phyloP scores from a whole-genome alignment of 2,797 vertebrate genomes.

The Acanthornis magna region DNA sequence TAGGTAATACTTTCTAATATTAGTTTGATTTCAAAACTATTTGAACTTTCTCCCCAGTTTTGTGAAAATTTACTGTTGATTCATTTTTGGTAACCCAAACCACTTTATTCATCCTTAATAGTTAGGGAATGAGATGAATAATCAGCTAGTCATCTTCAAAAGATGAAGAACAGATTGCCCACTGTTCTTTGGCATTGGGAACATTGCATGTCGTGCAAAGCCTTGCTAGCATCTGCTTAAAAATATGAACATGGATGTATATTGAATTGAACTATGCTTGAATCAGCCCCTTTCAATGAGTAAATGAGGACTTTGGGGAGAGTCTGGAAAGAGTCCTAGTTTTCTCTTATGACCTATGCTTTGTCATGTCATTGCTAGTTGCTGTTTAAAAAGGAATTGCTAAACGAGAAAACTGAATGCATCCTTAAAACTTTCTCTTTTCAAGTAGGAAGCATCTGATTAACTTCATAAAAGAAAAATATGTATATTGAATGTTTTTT shows the following conservation, averaged over 20 bases:
- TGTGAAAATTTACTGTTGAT: neutral
- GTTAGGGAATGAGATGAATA: conserved; percentile 33
- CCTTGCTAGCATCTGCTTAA: conserved; percentile 34
- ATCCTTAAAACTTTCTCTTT: neutral
- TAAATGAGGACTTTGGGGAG: neutral
- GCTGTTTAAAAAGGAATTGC: neutral
- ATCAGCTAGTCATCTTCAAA: conserved; percentile 7
- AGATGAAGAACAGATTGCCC: conserved; percentile 39
- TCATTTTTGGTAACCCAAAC: neutral
- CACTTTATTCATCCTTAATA: neutral
- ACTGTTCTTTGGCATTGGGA: conserved; percentile 34
- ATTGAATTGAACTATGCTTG: neutral
- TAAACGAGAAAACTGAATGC: neutral
- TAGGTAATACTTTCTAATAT: neutral
- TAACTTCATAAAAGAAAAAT: neutral
- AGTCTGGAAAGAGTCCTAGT: neutral
- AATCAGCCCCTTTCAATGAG: conserved; percentile 16
- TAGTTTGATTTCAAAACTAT: neutral
- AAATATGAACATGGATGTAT: neutral
- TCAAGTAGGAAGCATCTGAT: neutral
- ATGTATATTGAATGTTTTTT: neutral
- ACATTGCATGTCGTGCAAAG: conserved; percentile 13
- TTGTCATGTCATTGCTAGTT: neutral
- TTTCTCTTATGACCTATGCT: neutral
- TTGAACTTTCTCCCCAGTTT: neutral